phyloP scores from a whole-genome alignment of 2,797 vertebrate species.

The Tamandua tetradactyla region DNA sequence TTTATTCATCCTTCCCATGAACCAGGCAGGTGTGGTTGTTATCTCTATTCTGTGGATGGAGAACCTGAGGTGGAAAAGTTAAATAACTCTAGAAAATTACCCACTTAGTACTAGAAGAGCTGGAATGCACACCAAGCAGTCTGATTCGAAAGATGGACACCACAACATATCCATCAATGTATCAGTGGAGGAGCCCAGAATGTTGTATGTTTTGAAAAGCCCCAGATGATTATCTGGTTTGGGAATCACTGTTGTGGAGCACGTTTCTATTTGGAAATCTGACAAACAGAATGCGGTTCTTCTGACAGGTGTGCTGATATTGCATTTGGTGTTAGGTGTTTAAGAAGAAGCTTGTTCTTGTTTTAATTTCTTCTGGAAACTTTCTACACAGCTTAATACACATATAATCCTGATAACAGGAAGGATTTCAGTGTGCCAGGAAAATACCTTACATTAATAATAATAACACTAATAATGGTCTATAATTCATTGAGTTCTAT shows the following conservation, averaged over 20 bases:
- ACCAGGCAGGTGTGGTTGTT: not conserved
- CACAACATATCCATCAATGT: not conserved
- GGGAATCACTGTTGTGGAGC: not conserved
- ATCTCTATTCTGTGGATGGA: not conserved
- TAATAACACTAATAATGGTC: not conserved
- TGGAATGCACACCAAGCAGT: not conserved
- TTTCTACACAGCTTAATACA: not conserved
- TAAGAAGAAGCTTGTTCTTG: not conserved
- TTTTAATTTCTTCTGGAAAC: slow-evolving; percentile 8
- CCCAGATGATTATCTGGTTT: slow-evolving; percentile 2
- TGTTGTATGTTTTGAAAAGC: slow-evolving; percentile 43
- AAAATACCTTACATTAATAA: not conserved
- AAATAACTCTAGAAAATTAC: not conserved
- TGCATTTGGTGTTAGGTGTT: not conserved
- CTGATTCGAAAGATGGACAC: not conserved
- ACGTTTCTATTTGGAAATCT: slow-evolving; percentile 23
- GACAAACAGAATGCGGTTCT: not conserved
- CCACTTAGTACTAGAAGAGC: not conserved
- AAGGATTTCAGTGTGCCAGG: not conserved
- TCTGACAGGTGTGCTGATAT: slow-evolving; percentile 49
- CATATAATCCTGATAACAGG: not conserved
- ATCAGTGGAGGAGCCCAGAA: slow-evolving; percentile 52
- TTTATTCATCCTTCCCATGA: not conserved
- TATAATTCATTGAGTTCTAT: not conserved
- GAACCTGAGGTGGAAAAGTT: not conserved